phyloP scores from a whole-genome alignment of 2,797 vertebrate genomes.

The Bradypodion ventrale region DNA sequence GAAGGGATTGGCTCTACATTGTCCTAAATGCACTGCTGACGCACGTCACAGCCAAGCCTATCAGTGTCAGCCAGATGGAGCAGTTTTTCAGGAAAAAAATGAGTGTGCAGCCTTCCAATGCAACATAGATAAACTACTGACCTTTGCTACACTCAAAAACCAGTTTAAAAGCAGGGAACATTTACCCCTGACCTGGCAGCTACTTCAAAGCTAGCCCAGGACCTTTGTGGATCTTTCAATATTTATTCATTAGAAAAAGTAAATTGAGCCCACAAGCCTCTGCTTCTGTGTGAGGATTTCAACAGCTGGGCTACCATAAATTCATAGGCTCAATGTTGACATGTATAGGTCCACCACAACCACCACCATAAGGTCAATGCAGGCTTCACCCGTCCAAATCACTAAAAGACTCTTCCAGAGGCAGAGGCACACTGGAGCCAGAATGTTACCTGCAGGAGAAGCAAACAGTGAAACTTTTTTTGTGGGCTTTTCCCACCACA shows the following conservation, averaged over 20 bases:
- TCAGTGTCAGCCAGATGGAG: constrained; percentile 7
- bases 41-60: neutral
- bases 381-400: neutral
- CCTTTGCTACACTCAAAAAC: constrained; percentile 17
- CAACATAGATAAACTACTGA: constrained; percentile 46
- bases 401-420: no score
- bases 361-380: constrained; percentile 57
- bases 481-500: neutral
- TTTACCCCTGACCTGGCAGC: constrained; percentile 72
- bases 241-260: constrained; percentile 69
- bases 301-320: constrained; percentile 55
- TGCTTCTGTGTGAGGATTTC: constrained; percentile 58
- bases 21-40: neutral
- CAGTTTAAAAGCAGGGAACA: constrained; percentile 51
- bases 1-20: neutral
- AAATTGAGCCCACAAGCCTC: constrained; percentile 66
- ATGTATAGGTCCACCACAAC: neutral
- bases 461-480: neutral
- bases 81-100: neutral
- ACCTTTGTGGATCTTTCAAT: constrained; percentile 71
- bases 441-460: neutral
- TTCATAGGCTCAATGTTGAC: constrained; percentile 6
- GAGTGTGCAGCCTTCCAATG: neutral
- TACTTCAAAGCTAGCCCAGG: constrained; percentile 75
- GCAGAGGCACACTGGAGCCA: no score